Evolutionary conservation across 2,797 vertebrate species (phyloP).

Genomic region (Pitangus sulphuratus): DNA sequence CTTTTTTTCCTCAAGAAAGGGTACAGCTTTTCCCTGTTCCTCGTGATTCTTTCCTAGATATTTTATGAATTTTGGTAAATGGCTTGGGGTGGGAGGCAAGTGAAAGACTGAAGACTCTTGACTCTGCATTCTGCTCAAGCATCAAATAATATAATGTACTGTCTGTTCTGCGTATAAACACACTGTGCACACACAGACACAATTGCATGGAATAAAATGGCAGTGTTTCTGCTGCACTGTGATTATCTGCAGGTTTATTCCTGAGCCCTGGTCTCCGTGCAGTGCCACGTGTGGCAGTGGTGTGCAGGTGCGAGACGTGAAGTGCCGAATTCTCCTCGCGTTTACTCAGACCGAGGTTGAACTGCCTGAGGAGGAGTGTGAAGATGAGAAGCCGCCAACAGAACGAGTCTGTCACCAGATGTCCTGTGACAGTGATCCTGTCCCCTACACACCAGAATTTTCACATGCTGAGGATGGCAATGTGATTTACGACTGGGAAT

Average conservation of each 20-base stretch:
- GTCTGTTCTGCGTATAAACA: neutral
- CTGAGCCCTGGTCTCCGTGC: slow-evolving; percentile 90
- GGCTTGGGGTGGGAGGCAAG: neutral
- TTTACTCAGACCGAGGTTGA: slow-evolving; percentile 90
- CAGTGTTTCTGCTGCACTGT: neutral
- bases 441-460: neutral
- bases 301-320: slow-evolving; percentile 82
- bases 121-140: neutral
- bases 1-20: neutral
- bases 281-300: slow-evolving; percentile 86
- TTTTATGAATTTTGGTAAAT: neutral
- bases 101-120: neutral
- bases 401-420: slow-evolving; percentile 79
- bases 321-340: slow-evolving; percentile 85
- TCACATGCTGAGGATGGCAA: slow-evolving; percentile 34
- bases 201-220: neutral
- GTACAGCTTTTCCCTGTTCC: neutral
- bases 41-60: neutral
- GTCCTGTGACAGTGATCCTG: slow-evolving; percentile 72
- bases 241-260: slow-evolving; percentile 82
- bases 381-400: slow-evolving; percentile 71
- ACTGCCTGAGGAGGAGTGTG: slow-evolving; percentile 89
- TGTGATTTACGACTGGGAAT: slow-evolving; percentile 85
- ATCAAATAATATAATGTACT: neutral
- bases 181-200: neutral